Conservation (phyloP, 2,113 vertebrate genomes). For the Myrmecobius fasciatus region DNA sequence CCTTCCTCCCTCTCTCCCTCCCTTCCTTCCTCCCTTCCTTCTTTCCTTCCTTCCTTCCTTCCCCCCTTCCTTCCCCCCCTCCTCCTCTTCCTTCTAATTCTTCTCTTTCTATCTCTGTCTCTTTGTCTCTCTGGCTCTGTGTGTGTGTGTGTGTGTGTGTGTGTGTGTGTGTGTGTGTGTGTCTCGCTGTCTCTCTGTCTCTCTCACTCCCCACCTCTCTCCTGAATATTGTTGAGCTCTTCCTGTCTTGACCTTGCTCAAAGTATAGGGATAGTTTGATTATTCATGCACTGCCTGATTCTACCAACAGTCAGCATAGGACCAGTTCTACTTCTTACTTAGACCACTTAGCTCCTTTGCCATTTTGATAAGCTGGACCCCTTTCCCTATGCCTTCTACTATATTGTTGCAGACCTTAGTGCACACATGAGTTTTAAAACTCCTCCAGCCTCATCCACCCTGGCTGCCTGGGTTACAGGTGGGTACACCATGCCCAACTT, state of each 20-base stretch:
- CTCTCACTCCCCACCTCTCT: too few species aligned
- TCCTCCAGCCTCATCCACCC: neutral
- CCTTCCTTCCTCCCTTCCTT: too few species aligned
- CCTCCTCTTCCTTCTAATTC: too few species aligned
- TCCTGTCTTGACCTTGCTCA: neutral
- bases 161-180: too few species aligned
- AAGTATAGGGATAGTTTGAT: neutral
- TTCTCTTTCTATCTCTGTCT: too few species aligned
- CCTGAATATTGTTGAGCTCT: neutral
- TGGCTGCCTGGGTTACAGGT: neutral
- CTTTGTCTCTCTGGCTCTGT: too few species aligned
- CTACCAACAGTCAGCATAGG: neutral
- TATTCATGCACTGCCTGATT: neutral
- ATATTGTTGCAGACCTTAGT: neutral
- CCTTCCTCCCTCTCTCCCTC: accelerated
- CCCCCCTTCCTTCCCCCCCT: too few species aligned
- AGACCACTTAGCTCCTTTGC: neutral
- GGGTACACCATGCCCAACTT: neutral
- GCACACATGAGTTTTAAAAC: neutral
- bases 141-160: too few species aligned
- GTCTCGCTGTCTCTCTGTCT: too few species aligned
- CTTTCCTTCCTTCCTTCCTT: too few species aligned
- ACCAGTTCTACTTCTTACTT: neutral
- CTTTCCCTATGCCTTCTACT: neutral
- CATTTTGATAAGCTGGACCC: neutral